Evolutionary conservation across 2,888 invertebrate species (phyloP).

Genomic region (Polydesmus complanatus): DNA sequence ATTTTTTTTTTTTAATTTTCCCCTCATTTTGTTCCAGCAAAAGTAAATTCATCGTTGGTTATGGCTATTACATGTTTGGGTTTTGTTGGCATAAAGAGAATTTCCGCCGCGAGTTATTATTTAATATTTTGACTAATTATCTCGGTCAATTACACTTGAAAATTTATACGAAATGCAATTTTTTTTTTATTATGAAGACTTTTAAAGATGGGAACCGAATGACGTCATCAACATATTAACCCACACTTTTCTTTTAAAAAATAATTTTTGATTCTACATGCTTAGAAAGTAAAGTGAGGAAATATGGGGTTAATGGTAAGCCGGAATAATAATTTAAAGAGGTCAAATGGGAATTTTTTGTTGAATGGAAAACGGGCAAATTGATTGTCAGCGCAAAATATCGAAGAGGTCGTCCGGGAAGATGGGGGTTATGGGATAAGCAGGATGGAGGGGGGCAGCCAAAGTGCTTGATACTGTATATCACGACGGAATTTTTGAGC

Average conservation of each 20-base stretch:
- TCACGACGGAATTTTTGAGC: too few species aligned
- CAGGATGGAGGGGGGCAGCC: too few species aligned
- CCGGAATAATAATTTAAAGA: background rate
- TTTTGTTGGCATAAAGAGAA: too few species aligned
- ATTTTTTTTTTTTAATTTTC: too few species aligned
- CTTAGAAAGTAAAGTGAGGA: background rate
- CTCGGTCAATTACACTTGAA: background rate
- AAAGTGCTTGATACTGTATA: too few species aligned
- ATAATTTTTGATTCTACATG: background rate
- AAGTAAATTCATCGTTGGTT: too few species aligned
- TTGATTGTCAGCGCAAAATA: too few species aligned
- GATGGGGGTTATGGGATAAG: too few species aligned
- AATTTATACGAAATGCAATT: background rate
- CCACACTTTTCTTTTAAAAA: background rate
- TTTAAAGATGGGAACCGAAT: background rate
- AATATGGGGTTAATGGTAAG: background rate
- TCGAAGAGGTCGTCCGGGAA: too few species aligned
- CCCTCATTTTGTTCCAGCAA: too few species aligned
- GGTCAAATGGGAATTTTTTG: background rate
- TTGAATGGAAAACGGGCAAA: background rate
- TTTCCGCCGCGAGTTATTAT: background rate
- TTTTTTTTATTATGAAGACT: background rate
- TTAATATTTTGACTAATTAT: background rate
- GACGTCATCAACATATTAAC: background rate
- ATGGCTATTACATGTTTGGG: too few species aligned